Base-by-base conservation (phyloP, 2,888 invertebrate genomes). In the Catocala fraxini region DNA sequence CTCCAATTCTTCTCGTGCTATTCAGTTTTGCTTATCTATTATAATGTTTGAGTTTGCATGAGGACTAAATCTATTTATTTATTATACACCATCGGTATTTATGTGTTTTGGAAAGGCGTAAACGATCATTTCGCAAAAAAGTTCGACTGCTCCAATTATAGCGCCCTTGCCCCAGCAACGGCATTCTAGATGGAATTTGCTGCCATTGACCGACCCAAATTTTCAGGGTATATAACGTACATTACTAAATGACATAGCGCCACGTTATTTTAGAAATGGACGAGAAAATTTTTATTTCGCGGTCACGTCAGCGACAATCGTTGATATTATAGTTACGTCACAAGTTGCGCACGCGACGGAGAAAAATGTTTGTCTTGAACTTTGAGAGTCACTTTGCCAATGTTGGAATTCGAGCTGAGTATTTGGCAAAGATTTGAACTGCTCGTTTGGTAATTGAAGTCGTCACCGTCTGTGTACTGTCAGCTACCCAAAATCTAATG, bases 151-250 rank as follows among this genome's bases (percentile, higher is more conserved):
- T 70, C 82, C 67, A 82, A 79, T 80, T 80, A 79, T 75, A 77
- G 73, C 75, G 61, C 60, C 64, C 73, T 68, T 75, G 75, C 65
- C 68, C 76, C 70, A 73, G 71, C 73, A 73, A 63, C 65, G 54
- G 34, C 57, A 75, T 71, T 77, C 83, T 85, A 83, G 80, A 80
- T 82, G 71, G 65, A 4, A 46, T 71, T 71, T 72, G 80, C 86
- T 90, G 90, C 89, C 90, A 89, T 87, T 90, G 90, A 91, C 91
- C 89, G 89, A 84, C 91, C 92, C 81, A 88, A 84, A 89, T 92
- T 85, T 85, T 87, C 84, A 79, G 79, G 73, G 75, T 75, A 83
- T 83, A 86, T 89, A 88, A 88, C 89, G 86, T 86, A 84, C 84
- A 63, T 55, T 79, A 79, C 80, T 84, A 82, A 88, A 86, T 88